Evolutionary conservation across 2,797 vertebrate species (phyloP).

Genomic region (Erithacus rubecula): DNA sequence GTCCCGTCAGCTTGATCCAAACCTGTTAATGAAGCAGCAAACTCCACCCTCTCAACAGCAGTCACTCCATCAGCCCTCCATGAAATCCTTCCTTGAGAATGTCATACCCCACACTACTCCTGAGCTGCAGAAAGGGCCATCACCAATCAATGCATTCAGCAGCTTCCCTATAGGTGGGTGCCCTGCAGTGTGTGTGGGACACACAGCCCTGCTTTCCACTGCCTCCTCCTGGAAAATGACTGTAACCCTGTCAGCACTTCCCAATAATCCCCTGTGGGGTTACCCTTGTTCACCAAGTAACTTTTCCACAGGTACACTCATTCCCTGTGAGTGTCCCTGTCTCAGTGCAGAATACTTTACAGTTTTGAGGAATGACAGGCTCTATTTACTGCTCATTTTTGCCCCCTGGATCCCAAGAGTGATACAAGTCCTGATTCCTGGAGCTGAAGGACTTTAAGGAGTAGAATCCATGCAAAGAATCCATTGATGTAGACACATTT

Average conservation of each 20-base stretch:
- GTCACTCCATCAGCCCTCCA: slow-evolving; percentile 82
- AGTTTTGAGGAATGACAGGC: neutral
- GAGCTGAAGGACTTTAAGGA: neutral
- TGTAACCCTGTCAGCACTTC: neutral
- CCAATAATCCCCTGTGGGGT: neutral
- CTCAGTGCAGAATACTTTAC: neutral
- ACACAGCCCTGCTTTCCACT: neutral
- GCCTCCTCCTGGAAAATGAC: neutral
- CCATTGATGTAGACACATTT: neutral
- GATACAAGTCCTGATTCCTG: neutral
- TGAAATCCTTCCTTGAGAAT: slow-evolving; percentile 91
- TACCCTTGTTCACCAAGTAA: neutral
- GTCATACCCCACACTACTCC: slow-evolving; percentile 86
- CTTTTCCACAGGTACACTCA: neutral
- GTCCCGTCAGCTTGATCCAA: slow-evolving; percentile 89
- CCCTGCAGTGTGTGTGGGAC: neutral
- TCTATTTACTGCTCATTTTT: neutral
- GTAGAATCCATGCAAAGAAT: neutral
- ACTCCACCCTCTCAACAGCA: slow-evolving; percentile 81
- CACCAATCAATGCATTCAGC: slow-evolving; percentile 86
- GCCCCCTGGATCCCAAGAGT: neutral
- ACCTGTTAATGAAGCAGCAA: slow-evolving; percentile 87
- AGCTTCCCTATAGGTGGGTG: slow-evolving; percentile 94
- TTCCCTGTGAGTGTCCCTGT: neutral
- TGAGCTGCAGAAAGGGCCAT: slow-evolving; percentile 93